phyloP scores from a whole-genome alignment of 2,888 invertebrate species.

The Dioctria rufipes region DNA sequence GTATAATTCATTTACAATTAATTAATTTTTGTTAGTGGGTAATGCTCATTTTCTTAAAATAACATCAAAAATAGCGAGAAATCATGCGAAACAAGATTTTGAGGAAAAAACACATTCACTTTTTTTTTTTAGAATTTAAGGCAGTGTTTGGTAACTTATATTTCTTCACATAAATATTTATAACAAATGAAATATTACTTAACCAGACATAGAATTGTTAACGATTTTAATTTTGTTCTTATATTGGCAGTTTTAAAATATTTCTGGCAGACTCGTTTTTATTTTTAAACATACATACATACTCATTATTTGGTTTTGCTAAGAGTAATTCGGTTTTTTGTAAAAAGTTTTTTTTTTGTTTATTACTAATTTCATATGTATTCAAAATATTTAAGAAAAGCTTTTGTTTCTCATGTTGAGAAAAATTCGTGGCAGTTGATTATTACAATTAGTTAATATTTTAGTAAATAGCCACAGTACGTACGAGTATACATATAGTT shows the following conservation, averaged over 20 bases:
- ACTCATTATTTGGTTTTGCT: conserved; percentile 7
- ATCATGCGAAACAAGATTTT: too few species aligned
- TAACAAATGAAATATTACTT: conserved; percentile 2
- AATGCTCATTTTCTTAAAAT: too few species aligned
- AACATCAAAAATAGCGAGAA: too few species aligned
- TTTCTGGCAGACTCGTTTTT: conserved; percentile 21
- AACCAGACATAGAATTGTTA: conserved; percentile 39
- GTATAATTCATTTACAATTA: too few species aligned
- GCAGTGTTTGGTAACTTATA: conserved; percentile 36
- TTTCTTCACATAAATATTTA: background rate
- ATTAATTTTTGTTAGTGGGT: too few species aligned
- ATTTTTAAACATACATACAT: background rate
- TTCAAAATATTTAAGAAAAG: background rate
- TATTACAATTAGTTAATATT: too few species aligned
- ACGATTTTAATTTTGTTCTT: conserved; percentile 20
- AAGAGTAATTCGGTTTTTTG: background rate
- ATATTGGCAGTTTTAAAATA: conserved; percentile 41
- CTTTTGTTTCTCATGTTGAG: too few species aligned
- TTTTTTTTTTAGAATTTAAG: conserved; percentile 39
- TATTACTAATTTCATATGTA: background rate
- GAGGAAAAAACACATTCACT: background rate
- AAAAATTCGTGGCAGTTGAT: too few species aligned
- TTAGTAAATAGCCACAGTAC: too few species aligned
- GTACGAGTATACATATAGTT: too few species aligned
- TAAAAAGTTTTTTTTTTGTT: background rate